Evolutionary conservation across 1,140 invertebrate genomes (phyloP).

Genomic region (Lucilia cuprina): DNA sequence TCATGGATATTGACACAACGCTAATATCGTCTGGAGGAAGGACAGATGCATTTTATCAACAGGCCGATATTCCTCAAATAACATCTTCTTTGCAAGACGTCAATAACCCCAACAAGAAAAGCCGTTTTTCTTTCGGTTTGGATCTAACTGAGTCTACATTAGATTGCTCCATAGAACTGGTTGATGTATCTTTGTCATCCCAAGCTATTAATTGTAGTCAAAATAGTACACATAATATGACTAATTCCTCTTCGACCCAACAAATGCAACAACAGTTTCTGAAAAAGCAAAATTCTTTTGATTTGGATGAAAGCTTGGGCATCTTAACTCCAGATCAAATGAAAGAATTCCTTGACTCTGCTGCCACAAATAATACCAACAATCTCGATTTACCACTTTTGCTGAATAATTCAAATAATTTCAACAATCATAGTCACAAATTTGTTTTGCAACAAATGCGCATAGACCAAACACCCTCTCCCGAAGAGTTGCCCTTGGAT

Average conservation of each 20-base stretch:
- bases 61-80: background rate
- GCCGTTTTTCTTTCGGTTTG: constrained; percentile 57
- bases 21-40: constrained; percentile 37
- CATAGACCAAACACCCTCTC: constrained; percentile 79
- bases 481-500: constrained; percentile 81
- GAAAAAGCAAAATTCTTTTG: constrained; percentile 78
- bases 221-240: constrained; percentile 40
- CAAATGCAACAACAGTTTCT: constrained; percentile 58
- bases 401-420: constrained; percentile 37
- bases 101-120: constrained; percentile 37
- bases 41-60: constrained; percentile 21
- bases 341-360: constrained; percentile 65
- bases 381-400: constrained; percentile 67
- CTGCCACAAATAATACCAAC: constrained; percentile 61
- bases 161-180: constrained; percentile 58
- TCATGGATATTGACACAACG: constrained; percentile 35
- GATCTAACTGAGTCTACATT: constrained; percentile 55
- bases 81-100: constrained; percentile 37
- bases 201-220: constrained; percentile 14
- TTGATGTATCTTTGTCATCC: constrained; percentile 53
- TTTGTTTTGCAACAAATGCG: constrained; percentile 61
- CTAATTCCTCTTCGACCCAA: constrained; percentile 58
- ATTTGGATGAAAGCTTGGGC: constrained; percentile 79
- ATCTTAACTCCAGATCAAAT: constrained; percentile 88
- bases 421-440: constrained; percentile 35